phyloP scores from a whole-genome alignment of 2,797 vertebrate species.

The Phalloptychus januarius region DNA sequence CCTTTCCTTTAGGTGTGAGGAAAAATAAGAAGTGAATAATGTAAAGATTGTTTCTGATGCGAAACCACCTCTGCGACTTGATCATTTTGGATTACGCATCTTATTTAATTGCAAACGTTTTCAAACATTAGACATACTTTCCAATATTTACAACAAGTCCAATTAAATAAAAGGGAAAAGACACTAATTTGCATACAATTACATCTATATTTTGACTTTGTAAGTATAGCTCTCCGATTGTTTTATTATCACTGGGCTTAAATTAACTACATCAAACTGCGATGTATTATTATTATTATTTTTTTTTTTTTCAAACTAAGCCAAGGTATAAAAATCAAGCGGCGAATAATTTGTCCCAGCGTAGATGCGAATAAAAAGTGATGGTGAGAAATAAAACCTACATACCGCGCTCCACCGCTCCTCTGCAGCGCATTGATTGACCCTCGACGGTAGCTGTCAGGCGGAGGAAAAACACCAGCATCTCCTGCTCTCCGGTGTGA shows the following conservation, averaged over 20 bases:
- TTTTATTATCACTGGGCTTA: background rate
- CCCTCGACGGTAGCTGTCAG: constrained; percentile 80
- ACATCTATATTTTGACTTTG: background rate
- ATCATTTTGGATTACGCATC: constrained; percentile 3
- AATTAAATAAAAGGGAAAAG: background rate
- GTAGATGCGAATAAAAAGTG: constrained; percentile 38
- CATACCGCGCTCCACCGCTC: constrained; percentile 84
- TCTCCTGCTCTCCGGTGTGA: constrained; percentile 85
- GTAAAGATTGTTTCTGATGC: background rate
- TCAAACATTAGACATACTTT: constrained; percentile 8
- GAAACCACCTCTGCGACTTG: background rate
- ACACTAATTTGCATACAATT: background rate
- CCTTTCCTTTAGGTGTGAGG: background rate
- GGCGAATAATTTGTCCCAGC: constrained; percentile 5
- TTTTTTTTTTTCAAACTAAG: constrained; percentile 27
- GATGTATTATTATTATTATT: constrained; percentile 4
- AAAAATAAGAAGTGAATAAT: constrained; percentile 11
- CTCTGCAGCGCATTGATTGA: constrained; percentile 84
- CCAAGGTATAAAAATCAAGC: constrained; percentile 21
- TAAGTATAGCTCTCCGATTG: background rate
- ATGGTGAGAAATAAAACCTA: constrained; percentile 55
- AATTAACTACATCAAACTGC: constrained; percentile 34
- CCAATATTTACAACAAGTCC: background rate
- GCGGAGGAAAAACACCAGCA: constrained; percentile 69
- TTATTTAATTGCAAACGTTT: constrained; percentile 2